Evolutionary conservation across 1,140 invertebrate species (phyloP), one percentile per base, ranked within the genome.

Genomic region (Colletes gigas): DNA sequence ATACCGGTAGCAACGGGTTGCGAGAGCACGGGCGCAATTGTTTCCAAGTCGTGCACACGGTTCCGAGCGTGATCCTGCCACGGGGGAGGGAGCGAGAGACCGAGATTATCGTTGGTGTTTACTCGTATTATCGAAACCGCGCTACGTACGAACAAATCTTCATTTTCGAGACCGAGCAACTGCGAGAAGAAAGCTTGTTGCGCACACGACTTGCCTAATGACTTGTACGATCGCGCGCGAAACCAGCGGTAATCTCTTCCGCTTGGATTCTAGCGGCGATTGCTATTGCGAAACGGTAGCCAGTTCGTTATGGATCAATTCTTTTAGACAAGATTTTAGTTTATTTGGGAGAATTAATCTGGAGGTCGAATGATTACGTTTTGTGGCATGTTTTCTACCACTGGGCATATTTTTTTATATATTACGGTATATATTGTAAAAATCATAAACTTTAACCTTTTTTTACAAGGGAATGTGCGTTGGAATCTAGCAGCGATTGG

Each of bases 1-100:
- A 67, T 52, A 78, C 62, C 30, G 67, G 80, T 71, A 70, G 60
- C 67, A 10, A 55, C 47, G 54, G 14, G 54, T 19, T 59, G 57
- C 57, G 54, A 21, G 60, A 65, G 59, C 81, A 66, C 10, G 6
- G 4, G 15, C n/a, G 17, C n/a, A 59, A 75, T 82, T 59, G 66
- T 78, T 85, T 57, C 5, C 17, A 15, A 7, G 7, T 59, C 17
- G 8, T 15, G 4, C 21, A 30, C 30, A 12, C 54, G 54, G 15
- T n/a, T 62, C 21, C 21, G 12, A 30, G 60, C n/a, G 7, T 14
- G 60, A 63, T 41, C 39, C 30, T 5, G 1, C 4, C 6, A 3
- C 57, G 17, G 3, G 21, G 12, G 65, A 50, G 41, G 47, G 44
- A 21, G 19, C 17, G 59, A 21, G 5, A 41, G 60, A 41, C 9